phyloP scores from a whole-genome alignment of 1,140 invertebrate genomes.

The Zaprionus inermis region DNA sequence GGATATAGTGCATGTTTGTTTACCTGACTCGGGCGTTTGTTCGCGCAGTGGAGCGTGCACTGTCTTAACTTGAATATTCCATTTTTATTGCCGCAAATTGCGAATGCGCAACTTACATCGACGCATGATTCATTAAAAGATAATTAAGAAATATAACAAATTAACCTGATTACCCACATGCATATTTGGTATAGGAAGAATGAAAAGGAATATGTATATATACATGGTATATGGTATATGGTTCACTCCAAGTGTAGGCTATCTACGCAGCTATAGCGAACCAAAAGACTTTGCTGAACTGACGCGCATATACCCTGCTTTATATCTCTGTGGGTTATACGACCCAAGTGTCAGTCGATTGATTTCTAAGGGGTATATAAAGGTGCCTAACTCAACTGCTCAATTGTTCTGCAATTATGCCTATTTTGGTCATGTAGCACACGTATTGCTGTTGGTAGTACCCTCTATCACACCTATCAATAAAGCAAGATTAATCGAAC shows the following conservation, averaged over 20 bases:
- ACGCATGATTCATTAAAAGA: conserved; percentile 1
- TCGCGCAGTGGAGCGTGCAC: conserved; percentile 2
- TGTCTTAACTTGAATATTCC: conserved; percentile 3
- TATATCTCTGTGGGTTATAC: not conserved
- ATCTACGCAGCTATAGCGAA: not conserved
- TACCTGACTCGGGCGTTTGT: not conserved
- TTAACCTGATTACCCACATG: conserved; percentile 1
- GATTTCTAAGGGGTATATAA: not conserved
- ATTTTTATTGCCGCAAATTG: not conserved
- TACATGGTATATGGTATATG: not conserved
- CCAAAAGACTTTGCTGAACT: not conserved
- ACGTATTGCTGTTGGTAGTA: not conserved
- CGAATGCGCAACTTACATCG: conserved; percentile 7
- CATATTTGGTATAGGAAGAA: not conserved
- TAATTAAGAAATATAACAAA: conserved; percentile 5
- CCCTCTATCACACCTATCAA: not conserved
- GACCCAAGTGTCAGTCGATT: not conserved
- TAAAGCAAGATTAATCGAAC: not conserved
- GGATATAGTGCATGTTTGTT: not conserved
- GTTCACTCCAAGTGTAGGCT: not conserved
- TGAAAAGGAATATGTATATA: not conserved
- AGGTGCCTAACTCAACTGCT: not conserved
- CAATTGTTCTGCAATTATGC: not conserved
- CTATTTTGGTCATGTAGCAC: conserved; percentile 2
- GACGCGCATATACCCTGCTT: not conserved